A percentile compares a stretch with the other conserved stretches of the same genome.
Evolutionary conservation across 2,888 invertebrate genomes (phyloP).

Genomic region (Cancer borealis): DNA sequence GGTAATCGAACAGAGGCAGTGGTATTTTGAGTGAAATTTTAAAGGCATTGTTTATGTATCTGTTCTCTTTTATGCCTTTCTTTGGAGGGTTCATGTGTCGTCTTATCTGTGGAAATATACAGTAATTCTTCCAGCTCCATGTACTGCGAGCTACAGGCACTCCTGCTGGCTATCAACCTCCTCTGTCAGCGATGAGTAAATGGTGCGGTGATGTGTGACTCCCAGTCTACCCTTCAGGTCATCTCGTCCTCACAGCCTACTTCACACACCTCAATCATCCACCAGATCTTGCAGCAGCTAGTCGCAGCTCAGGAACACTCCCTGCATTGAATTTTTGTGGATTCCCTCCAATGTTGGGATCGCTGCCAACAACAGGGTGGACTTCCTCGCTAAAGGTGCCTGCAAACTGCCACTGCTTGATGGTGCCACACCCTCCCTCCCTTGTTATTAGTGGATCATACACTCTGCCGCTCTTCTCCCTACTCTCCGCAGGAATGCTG

Average conservation of each 20-base stretch:
- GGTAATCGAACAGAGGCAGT: too few relatives aligned
- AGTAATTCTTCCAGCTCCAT: constrained; percentile 56
- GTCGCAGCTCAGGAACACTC: constrained; percentile 27
- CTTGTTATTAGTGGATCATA: not conserved
- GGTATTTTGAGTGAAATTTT: too few relatives aligned
- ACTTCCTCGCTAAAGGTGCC: constrained; percentile 45
- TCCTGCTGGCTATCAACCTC: not conserved
- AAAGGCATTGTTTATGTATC: too few relatives aligned
- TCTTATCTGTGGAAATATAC: too few relatives aligned
- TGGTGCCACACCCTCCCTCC: constrained; percentile 39
- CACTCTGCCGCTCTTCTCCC: constrained; percentile 11
- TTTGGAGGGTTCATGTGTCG: too few relatives aligned
- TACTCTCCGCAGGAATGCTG: not conserved
- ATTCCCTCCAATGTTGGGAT: constrained; percentile 38
- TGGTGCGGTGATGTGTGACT: constrained; percentile 39
- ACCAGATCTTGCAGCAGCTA: constrained; percentile 21
- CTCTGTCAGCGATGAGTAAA: not conserved
- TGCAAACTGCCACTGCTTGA: constrained; percentile 28
- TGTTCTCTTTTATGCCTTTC: too few relatives aligned
- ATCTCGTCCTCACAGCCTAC: constrained; percentile 30
- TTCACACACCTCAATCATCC: not conserved
- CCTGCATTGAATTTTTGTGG: constrained; percentile 4
- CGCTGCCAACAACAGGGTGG: constrained; percentile 39
- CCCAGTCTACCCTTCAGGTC: not conserved
- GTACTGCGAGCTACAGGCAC: constrained; percentile 40